Conservation (phyloP, 2,888 invertebrate genomes). For the Oasisia sp. region DNA sequence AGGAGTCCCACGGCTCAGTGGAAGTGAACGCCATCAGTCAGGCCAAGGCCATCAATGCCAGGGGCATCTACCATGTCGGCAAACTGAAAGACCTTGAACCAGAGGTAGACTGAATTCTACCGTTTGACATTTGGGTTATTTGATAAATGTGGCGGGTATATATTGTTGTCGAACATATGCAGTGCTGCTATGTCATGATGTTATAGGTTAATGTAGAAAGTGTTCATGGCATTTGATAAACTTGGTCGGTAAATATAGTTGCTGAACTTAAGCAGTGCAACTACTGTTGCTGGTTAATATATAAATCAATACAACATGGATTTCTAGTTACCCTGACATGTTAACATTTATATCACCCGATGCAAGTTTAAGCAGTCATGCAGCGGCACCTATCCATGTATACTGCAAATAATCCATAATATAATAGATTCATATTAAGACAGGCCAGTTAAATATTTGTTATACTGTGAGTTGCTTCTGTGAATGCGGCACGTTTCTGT, state of each 20-base stretch:
- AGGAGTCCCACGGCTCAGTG: constrained; percentile 56
- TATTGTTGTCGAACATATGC: background rate
- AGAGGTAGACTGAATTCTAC: background rate
- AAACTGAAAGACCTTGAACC: background rate
- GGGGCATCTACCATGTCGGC: constrained; percentile 47
- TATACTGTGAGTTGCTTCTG: too few species aligned
- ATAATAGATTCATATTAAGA: too few species aligned
- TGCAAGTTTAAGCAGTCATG: too few species aligned
- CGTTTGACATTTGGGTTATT: background rate
- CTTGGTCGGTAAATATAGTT: background rate
- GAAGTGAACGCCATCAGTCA: constrained; percentile 55
- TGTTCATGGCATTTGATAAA: background rate
- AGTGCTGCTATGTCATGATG: background rate
- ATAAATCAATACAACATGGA: background rate
- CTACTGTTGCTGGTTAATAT: background rate
- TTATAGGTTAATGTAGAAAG: background rate
- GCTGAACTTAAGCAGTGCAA: background rate
- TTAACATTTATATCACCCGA: background rate
- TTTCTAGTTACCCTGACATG: background rate
- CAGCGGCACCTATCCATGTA: too few species aligned
- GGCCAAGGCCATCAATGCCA: constrained; percentile 51
- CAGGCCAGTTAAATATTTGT: too few species aligned
- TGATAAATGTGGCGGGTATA: background rate
- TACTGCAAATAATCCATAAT: too few species aligned
- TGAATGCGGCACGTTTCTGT: too few species aligned